These are phyloP conservation scores for Bovichtus diacanthus DNA, from an alignment of 2,797 vertebrate genomes.

Conservation along the genomic window DNA sequence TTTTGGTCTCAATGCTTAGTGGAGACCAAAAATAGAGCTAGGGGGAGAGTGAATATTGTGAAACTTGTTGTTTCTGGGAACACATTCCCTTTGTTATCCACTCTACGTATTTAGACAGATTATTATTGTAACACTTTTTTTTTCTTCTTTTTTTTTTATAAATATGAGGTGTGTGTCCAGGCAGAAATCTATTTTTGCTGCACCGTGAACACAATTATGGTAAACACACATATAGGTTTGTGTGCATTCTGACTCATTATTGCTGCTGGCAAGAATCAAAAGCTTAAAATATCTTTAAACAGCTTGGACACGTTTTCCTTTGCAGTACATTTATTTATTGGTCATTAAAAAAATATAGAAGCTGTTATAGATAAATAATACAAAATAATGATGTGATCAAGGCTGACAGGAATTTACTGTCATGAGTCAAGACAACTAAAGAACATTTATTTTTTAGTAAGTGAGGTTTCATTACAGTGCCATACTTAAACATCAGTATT, in stretches of 20 bases:
- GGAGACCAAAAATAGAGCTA: not conserved
- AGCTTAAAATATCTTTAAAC: conserved; percentile 16
- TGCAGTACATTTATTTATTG: not conserved
- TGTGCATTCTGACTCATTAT: conserved; percentile 6
- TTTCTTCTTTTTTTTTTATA: no score
- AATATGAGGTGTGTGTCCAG: not conserved
- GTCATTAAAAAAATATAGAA: conserved; percentile 21
- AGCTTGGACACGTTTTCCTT: conserved; percentile 27
- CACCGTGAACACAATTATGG: not conserved
- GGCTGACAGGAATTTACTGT: not conserved
- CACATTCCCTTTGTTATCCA: not conserved
- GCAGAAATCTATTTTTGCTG: not conserved
- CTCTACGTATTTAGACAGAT: not conserved
- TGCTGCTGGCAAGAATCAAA: conserved; percentile 25
- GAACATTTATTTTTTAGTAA: not conserved
- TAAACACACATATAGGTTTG: conserved; percentile 4
- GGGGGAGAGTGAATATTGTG: not conserved
- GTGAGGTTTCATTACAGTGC: not conserved
- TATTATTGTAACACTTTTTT: no score
- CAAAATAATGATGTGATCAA: conserved; percentile 24
- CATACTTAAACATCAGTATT: not conserved
- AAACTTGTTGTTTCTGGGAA: no score
- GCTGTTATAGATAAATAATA: conserved; percentile 10
- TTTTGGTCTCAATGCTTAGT: not conserved
- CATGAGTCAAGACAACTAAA: conserved; percentile 5